Evolutionary conservation across 2,888 invertebrate genomes (phyloP).

Genomic region (Hylaea fasciaria): DNA sequence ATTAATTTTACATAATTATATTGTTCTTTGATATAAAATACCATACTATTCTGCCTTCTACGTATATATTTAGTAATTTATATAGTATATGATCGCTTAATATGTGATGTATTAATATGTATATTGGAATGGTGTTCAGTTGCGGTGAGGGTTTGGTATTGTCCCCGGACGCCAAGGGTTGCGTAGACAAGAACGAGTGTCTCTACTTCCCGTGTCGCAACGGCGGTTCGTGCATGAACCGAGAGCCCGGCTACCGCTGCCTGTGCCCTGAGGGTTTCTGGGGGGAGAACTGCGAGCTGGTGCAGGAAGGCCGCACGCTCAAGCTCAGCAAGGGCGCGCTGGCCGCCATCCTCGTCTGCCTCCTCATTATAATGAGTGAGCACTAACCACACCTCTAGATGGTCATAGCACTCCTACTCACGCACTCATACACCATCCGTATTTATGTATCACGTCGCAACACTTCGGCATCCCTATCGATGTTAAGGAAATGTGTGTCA

Average conservation of each 20-base stretch:
- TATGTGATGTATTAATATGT: constrained; percentile 45
- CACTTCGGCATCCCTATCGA: constrained; percentile 36
- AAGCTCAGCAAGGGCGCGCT: constrained; percentile 98
- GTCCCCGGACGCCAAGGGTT: constrained; percentile 95
- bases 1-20: constrained; percentile 20
- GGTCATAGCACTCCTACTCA: constrained; percentile 40
- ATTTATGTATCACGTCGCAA: constrained; percentile 40
- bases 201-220: constrained; percentile 97
- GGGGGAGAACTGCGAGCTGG: constrained; percentile 97
- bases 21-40: constrained; percentile 20
- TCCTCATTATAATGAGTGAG: constrained; percentile 98
- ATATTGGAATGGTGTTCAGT: constrained; percentile 85
- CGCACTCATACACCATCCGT: constrained; percentile 45
- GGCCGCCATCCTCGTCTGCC: constrained; percentile 98
- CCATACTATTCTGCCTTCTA: constrained; percentile 17
- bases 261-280: constrained; percentile 96
- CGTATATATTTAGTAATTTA: constrained; percentile 26
- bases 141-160: constrained; percentile 97
- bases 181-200: constrained; percentile 98
- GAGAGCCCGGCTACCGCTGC: constrained; percentile 95
- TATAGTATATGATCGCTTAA: constrained; percentile 28
- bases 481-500: neutral
- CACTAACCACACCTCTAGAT: constrained; percentile 57
- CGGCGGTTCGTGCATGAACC: constrained; percentile 96
- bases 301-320: constrained; percentile 97